Conservation (phyloP, 2,797 vertebrate species). For the Rhodeus uyekii region DNA sequence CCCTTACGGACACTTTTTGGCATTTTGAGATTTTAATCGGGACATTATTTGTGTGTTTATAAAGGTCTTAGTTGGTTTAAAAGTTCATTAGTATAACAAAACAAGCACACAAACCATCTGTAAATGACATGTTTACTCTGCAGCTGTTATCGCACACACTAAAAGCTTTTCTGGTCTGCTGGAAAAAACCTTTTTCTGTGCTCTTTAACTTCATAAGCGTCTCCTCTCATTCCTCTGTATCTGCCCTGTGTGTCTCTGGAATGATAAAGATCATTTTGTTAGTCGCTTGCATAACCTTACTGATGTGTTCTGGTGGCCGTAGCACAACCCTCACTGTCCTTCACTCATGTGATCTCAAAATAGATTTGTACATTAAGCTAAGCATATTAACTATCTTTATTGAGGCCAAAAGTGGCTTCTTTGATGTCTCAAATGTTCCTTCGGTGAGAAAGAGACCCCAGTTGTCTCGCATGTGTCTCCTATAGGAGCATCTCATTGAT, state of each 20-base stretch:
- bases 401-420: too few species aligned
- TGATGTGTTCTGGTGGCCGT: slow-evolving; percentile 64
- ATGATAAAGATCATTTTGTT: slow-evolving; percentile 68
- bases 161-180: slow-evolving; percentile 6
- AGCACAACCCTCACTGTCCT: slow-evolving; percentile 59
- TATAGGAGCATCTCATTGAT: neutral
- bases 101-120: neutral
- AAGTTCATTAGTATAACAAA: neutral
- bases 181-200: neutral
- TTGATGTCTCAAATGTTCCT: too few species aligned
- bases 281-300: slow-evolving; percentile 66
- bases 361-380: neutral
- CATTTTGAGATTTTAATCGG: neutral
- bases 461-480: neutral
- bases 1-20: neutral
- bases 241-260: slow-evolving; percentile 60
- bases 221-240: slow-evolving; percentile 34
- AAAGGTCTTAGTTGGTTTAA: neutral
- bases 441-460: too few species aligned
- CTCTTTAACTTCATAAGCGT: slow-evolving; percentile 8
- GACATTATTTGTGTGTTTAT: neutral
- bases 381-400: neutral
- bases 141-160: neutral
- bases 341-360: slow-evolving; percentile 20
- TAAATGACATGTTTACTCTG: neutral